Evolutionary conservation across 2,888 invertebrate species (phyloP), one percentile per base, ranked within the genome.

Genomic region (Lacanobia oleracea): DNA sequence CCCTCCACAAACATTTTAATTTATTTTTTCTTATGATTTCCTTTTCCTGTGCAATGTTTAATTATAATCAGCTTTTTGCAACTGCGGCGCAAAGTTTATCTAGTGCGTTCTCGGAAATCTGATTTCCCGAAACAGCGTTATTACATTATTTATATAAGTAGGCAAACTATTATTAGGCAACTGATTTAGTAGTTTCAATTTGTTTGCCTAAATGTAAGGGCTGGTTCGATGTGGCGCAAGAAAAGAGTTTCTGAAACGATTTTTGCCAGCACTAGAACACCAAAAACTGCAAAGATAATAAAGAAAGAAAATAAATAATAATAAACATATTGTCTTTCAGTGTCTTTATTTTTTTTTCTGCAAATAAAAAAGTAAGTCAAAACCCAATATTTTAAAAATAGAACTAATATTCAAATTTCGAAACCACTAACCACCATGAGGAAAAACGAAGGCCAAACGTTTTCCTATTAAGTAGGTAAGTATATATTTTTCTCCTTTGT

Each of bases 1-100:
- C 21, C n/a, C 21, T 64, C 16, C 16, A 21, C 12, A 40, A 21
- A 40, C 10, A 16, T 59, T 37, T 27, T 10, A 7, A 61, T 61
- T 61, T 27, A 6, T 69, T 43, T 53, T 21, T 54, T 16, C 12
- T 3, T 54, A 37, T 18, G 2, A 12, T 63, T 43, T 72, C 56
- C 50, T 72, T 72, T 50, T 72, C 63, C 50, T 72, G 54, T 62
- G 18, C 54, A 62, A 53, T 56, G 18, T 53, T 12, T 10, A 37
- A 48, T 69, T 4, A 40, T 37, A 68, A 56, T 37, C n/a, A 16
- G 12, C 9, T 68, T 69, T 68, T 56, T 57, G n/a, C n/a, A 50
- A 69, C 40, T 63, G 40, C 12, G 27, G 27, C 9, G 0, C 16
- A 14, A 12, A 10, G 14, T 40, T 50, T 51, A 66, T 63, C n/a